Conservation (phyloP, 1,140 invertebrate species). For the Temnothorax nylanderi region DNA sequence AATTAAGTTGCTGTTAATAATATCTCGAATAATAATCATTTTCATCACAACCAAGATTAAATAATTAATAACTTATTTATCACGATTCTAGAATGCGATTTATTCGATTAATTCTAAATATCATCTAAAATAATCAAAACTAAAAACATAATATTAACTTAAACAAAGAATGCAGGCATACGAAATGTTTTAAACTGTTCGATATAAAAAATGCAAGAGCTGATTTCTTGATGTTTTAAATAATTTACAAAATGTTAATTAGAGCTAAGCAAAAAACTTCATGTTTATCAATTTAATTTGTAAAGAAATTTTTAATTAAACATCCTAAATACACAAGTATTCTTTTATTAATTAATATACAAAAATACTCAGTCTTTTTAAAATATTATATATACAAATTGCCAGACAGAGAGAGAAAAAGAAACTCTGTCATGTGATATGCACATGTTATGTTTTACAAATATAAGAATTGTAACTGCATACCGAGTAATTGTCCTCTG, state of each 20-base stretch:
- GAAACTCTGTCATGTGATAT: neutral
- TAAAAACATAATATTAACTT: neutral
- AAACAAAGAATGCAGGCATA: neutral
- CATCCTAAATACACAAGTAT: neutral
- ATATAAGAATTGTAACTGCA: slow-evolving; percentile 68
- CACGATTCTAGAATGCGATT: neutral
- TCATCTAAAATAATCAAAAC: neutral
- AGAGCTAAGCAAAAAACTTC: neutral
- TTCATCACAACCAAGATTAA: neutral
- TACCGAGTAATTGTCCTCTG: slow-evolving; percentile 67
- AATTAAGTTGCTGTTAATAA: neutral
- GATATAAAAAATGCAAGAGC: neutral
- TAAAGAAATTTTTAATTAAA: neutral
- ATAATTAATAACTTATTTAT: neutral
- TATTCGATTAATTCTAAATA: neutral
- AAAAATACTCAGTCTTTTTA: slow-evolving; percentile 64
- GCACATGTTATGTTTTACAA: slow-evolving; percentile 58
- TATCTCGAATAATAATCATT: neutral
- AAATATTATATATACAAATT: slow-evolving; percentile 14
- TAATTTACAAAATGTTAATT: slow-evolving; percentile 3
- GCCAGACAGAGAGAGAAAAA: neutral
- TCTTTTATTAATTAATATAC: slow-evolving; percentile 27
- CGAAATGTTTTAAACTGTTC: neutral
- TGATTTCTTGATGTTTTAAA: neutral
- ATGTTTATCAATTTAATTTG: neutral